Conservation (phyloP, 2,888 invertebrate genomes). For the Morpho achilles region DNA sequence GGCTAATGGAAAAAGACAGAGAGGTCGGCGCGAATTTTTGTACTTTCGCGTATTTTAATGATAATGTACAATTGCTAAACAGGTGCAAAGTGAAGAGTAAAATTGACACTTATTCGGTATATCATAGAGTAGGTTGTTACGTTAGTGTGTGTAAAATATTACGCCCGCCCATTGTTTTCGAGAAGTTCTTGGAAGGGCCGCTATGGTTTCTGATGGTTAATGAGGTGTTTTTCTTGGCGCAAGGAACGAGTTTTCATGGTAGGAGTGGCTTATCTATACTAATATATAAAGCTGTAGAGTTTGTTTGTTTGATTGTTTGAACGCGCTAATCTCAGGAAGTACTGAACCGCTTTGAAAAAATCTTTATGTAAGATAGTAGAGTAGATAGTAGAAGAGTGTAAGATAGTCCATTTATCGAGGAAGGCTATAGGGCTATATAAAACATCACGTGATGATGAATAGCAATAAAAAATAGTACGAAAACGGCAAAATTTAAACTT, state of each 20-base stretch:
- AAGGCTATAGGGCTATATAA: too few species aligned
- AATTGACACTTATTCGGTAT: conserved; percentile 5
- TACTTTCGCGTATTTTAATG: conserved; percentile 19
- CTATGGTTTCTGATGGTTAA: conserved; percentile 10
- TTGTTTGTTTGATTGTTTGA: too few species aligned
- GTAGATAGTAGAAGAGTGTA: too few species aligned
- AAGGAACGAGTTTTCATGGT: conserved; percentile 19
- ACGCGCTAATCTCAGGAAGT: too few species aligned
- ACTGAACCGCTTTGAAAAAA: too few species aligned
- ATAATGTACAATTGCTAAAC: conserved; percentile 10
- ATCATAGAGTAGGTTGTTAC: conserved; percentile 10
- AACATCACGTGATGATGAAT: too few species aligned
- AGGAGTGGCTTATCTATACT: conserved; percentile 20
- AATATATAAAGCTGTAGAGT: too few species aligned
- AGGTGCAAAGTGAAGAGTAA: background rate
- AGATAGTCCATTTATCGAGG: too few species aligned
- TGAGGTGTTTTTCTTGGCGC: conserved; percentile 3
- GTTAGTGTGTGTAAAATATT: background rate
- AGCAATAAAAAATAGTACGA: too few species aligned
- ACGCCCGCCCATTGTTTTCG: conserved; percentile 23
- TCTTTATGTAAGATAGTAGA: too few species aligned
- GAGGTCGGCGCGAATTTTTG: conserved; percentile 5
- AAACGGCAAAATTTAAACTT: too few species aligned
- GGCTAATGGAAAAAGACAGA: conserved; percentile 5
- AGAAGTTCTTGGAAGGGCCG: conserved; percentile 20